Base-by-base conservation (phyloP, 2,797 vertebrate species). In the Nasua narica region DNA sequence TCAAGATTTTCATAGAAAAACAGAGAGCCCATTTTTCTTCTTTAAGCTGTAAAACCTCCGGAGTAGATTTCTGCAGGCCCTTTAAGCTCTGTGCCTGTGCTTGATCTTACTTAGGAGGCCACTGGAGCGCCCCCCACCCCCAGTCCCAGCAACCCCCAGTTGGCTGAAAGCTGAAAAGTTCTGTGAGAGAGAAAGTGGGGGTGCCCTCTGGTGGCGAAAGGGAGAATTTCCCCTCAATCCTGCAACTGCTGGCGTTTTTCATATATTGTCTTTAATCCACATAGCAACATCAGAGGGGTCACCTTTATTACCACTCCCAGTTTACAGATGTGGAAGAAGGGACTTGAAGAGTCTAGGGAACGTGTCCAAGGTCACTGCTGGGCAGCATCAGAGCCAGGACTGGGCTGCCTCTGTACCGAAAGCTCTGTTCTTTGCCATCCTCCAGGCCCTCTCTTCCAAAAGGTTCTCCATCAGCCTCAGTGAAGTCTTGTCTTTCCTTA, bases 121-220 rank as follows among this genome's bases (percentile, higher is more conserved):
- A 0, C 3, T 32, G 54, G 10, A 60, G 50, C 37, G 21, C 27
- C 29, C 43, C 43, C 43, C 43, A 43, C 43, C 43, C 7, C 2
- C 23, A 32, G 82, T 5, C 8, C 23, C 48, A 14, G 65, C 19
- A 4, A 16, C 35, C 37, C 0, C 0, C 29, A 2, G 37, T 16
- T 40, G 46, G 32, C 16, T 7, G 16, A 35, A 50, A 77, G n/a
- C 25, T 65, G 46, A 2, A 16, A 29, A 52, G 25, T 3, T 7
- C 52, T 67, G 27, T 15, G 56, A 54, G 25, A 91, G 18, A 69
- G 78, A 56, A n/a, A 46, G 82, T 46, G 3, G 12, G 46, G 12
- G 46, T 27, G 46, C 94, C 93, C 96, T 94, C 94, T 18, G 84
- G 94, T 95, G 96, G 91, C 5, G 0, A 92, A 79, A 94, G 18